Evolutionary conservation across 2,888 invertebrate species (phyloP).

Genomic region (Cotesia congregata): DNA sequence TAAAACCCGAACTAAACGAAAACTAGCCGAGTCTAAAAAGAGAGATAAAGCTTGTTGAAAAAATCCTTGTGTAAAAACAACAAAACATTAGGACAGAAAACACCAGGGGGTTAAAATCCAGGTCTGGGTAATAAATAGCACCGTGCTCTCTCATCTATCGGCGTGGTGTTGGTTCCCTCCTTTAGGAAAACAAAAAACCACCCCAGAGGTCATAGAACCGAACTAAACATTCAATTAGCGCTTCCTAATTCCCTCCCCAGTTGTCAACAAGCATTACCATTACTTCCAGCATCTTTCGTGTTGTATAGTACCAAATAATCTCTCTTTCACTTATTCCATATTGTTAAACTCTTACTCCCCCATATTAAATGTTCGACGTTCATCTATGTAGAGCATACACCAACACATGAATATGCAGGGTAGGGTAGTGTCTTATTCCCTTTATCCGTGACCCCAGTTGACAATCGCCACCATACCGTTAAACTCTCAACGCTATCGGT

Average conservation of each 20-base stretch:
- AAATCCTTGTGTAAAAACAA: neutral
- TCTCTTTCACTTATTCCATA: constrained; percentile 37
- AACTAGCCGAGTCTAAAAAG: neutral
- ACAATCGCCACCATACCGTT: constrained; percentile 38
- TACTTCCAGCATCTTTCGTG: constrained; percentile 69
- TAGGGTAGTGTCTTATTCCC: constrained; percentile 3
- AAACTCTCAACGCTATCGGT: constrained; percentile 41
- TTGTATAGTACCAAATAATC: constrained; percentile 13
- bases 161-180: neutral
- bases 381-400: constrained; percentile 47
- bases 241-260: constrained; percentile 64
- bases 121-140: constrained; percentile 44
- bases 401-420: constrained; percentile 26
- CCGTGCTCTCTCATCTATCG: neutral
- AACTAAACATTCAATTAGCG: constrained; percentile 70
- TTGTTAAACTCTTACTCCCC: constrained; percentile 42
- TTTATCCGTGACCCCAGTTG: constrained; percentile 22
- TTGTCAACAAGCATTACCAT: constrained; percentile 69
- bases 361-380: constrained; percentile 35
- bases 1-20: too few relatives aligned
- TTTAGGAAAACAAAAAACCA: neutral
- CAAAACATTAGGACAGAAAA: constrained; percentile 21
- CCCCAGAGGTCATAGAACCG: constrained; percentile 38
- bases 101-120: constrained; percentile 54
- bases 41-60: neutral